These are phyloP conservation scores for Nannobrachium achirus DNA, from an alignment of 2,113 vertebrate species.

Conservation along the genomic window DNA sequence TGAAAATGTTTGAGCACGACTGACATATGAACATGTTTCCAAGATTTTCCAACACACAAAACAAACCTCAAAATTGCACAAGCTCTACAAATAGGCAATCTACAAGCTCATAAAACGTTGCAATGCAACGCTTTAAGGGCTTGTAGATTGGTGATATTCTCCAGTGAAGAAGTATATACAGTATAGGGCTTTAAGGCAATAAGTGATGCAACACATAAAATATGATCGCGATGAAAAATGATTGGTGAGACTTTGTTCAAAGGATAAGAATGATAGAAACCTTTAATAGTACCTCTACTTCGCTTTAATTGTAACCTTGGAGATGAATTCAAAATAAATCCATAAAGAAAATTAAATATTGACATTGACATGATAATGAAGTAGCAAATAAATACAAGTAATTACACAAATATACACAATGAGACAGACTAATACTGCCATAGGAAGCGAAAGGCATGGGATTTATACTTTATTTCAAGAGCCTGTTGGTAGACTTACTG, in stretches of 20 bases:
- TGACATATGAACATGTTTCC: too few relatives aligned
- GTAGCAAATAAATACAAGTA: conserved; percentile 96
- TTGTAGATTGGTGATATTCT: not conserved
- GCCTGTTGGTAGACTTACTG: conserved; percentile 60
- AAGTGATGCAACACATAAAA: not conserved
- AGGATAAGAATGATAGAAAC: conserved; percentile 70
- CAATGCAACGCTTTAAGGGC: too few relatives aligned
- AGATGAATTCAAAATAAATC: conserved; percentile 84
- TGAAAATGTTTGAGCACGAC: too few relatives aligned
- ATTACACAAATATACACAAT: conserved; percentile 95
- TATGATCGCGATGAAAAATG: not conserved
- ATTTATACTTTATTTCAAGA: conserved; percentile 72
- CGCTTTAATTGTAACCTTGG: conserved; percentile 86
- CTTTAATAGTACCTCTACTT: conserved; percentile 83
- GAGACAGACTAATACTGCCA: conserved; percentile 88
- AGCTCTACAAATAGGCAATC: too few relatives aligned
- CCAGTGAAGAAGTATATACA: too few relatives aligned
- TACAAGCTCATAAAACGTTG: too few relatives aligned
- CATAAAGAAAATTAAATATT: conserved; percentile 89
- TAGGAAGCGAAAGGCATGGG: conserved; percentile 79
- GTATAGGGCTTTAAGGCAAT: too few relatives aligned
- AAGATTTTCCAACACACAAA: too few relatives aligned
- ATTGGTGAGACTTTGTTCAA: not conserved
- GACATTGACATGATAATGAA: conserved; percentile 83
- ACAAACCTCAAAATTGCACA: too few relatives aligned